A percentile compares a stretch with the other conserved stretches of the same genome.
phyloP scores from a whole-genome alignment of 2,888 invertebrate species.

The Tribolium freemani region DNA sequence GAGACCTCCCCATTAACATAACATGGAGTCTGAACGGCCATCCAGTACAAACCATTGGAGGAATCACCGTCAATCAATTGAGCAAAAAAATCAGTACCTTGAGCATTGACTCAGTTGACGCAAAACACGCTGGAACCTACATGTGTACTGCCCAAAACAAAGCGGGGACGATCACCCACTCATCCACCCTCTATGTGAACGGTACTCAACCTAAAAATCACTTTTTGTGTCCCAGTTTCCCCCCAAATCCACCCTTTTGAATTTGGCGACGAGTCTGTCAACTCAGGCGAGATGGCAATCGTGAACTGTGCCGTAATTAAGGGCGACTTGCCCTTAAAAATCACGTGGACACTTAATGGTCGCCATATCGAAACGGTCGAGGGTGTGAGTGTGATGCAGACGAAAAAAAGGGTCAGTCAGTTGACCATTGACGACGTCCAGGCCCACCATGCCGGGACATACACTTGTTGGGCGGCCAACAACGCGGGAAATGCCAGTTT shows the following conservation, averaged over 20 bases:
- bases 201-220: slow-evolving; percentile 68
- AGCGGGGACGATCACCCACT: slow-evolving; percentile 75
- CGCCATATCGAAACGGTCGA: slow-evolving; percentile 68
- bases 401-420: slow-evolving; percentile 75
- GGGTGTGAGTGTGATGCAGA: slow-evolving; percentile 72
- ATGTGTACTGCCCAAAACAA: slow-evolving; percentile 75
- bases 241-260: slow-evolving; percentile 77
- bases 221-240: slow-evolving; percentile 66
- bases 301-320: slow-evolving; percentile 75
- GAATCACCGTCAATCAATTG: slow-evolving; percentile 68
- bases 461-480: slow-evolving; percentile 76
- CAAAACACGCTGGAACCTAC: slow-evolving; percentile 75
- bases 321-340: slow-evolving; percentile 78
- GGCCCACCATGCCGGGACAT: slow-evolving; percentile 75
- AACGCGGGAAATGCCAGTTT: slow-evolving; percentile 77
- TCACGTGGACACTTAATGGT: slow-evolving; percentile 78
- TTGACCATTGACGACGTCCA: slow-evolving; percentile 75
- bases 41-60: slow-evolving; percentile 55
- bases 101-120: slow-evolving; percentile 73
- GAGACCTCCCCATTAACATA: slow-evolving; percentile 83
- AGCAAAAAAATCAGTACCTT: slow-evolving; percentile 75
- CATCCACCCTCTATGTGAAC: slow-evolving; percentile 76
- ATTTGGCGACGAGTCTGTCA: slow-evolving; percentile 76
- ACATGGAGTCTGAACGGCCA: slow-evolving; percentile 76
- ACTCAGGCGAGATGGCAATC: slow-evolving; percentile 75